Percentiles rank a stretch among this genome's conserved stretches.
phyloP scores from a whole-genome alignment of 2,797 vertebrate genomes.

The Lagocephalus sceleratus region DNA sequence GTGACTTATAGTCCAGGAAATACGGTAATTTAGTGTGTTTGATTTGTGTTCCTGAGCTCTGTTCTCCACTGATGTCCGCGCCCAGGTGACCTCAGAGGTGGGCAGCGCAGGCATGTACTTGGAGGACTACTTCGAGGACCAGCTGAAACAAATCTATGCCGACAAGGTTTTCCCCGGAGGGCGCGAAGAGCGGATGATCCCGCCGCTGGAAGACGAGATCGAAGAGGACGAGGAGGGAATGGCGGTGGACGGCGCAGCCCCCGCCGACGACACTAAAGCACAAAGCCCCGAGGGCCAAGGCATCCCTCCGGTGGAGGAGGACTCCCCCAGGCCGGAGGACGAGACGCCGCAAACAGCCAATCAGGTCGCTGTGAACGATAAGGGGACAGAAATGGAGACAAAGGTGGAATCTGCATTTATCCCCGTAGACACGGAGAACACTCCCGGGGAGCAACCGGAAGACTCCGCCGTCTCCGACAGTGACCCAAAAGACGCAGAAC shows the following conservation, averaged over 20 bases:
- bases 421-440: not conserved
- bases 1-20: no score
- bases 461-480: not conserved
- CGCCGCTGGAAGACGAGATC: constrained; percentile 80
- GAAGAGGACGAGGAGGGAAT: constrained; percentile 78
- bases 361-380: not conserved
- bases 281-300: constrained; percentile 30
- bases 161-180: constrained; percentile 81
- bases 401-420: not conserved
- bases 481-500: constrained; percentile 17
- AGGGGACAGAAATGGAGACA: not conserved
- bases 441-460: constrained; percentile 10
- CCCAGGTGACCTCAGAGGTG: constrained; percentile 89
- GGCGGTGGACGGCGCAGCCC: constrained; percentile 60
- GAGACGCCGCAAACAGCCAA: constrained; percentile 27
- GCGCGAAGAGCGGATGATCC: constrained; percentile 84
- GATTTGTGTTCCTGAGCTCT: not conserved
- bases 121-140: constrained; percentile 90
- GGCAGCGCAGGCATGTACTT: constrained; percentile 90
- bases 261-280: constrained; percentile 4
- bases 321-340: constrained; percentile 27
- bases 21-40: not conserved
- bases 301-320: constrained; percentile 40
- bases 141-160: constrained; percentile 85
- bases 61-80: not conserved